Base-by-base conservation (phyloP, 92 coral and sea anemone genomes). In the Siderastrea siderea region DNA sequence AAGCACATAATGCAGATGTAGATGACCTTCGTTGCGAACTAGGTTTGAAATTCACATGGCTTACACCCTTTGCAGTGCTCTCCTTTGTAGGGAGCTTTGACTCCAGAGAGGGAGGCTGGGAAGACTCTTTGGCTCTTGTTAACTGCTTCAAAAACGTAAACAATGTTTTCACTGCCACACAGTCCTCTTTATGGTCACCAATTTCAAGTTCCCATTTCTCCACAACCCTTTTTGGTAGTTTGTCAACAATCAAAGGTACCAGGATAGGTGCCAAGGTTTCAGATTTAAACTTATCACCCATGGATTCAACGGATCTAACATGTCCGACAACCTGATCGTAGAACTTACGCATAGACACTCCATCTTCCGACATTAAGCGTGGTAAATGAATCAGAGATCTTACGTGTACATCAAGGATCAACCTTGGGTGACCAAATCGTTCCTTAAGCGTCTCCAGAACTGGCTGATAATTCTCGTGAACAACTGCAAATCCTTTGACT, bases 321-420 rank as follows among this genome's bases (percentile, higher is more conserved):
- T 84, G 81, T 8, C 81, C 81, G 7, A 84, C 48, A 2, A 73
- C 88, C 55, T 84, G 26, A 74, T 84, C 88, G 54, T 84, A 84
- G 49, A 84, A 84, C 46, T 47, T 78, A 53, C 81, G 53, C 81
- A 74, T 74, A 13, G 82, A 58, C 38, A 47, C 48, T 57, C 51
- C 47, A 74, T 66, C 86, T 66, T 71, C 66, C 47, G n/a, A 73
- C 13, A 38, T 73, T 17, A 26, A 26, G 38, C 38, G 38, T 26
- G 38, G 38, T 26, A 26, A 26, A 26, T 26, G 38, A 72, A 71
- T 55, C 79, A 84, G 50, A 45, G 77, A 48, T 64, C 66, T 88
- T 58, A 81, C 71, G 48, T 74, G 91, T 15, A 67, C 91, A 71
- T 88, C 81, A 57, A 88, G 73, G 60, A 88, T 88, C 85, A 88